Conservation (phyloP, 2,113 vertebrate genomes). For the Muntiacus reevesi region DNA sequence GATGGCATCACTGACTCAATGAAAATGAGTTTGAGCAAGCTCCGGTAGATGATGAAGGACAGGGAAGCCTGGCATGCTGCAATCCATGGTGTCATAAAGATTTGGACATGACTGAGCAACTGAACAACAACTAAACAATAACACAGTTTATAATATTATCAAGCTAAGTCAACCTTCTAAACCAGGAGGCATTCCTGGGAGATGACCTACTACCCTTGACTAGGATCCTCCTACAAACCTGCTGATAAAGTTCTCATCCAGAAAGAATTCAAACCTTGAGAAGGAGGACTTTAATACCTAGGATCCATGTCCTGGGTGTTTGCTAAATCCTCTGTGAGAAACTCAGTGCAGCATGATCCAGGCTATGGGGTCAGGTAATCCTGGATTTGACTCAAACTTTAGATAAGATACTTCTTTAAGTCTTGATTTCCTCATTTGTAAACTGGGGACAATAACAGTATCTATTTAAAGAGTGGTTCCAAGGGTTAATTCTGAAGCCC, state of each 20-base stretch:
- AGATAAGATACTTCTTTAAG: conserved; percentile 2
- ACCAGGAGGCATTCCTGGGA: neutral
- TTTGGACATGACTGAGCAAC: neutral
- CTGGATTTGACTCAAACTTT: neutral
- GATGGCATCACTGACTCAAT: neutral
- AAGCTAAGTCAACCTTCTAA: neutral
- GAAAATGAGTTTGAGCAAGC: neutral
- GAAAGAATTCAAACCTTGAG: neutral
- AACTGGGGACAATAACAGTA: neutral
- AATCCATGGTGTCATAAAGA: neutral
- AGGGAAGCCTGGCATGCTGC: neutral
- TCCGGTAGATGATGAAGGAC: neutral
- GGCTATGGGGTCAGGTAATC: neutral
- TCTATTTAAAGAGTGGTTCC: neutral
- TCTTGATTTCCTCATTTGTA: neutral
- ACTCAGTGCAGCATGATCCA: neutral
- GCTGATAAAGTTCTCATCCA: neutral
- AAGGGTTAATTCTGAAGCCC: neutral
- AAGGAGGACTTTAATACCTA: neutral
- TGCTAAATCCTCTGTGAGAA: neutral
- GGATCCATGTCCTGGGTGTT: neutral
- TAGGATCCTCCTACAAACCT: neutral
- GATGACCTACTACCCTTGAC: neutral
- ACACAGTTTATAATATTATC: neutral
- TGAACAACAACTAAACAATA: neutral